Percentiles rank a stretch among this genome's conserved stretches.
These are phyloP conservation scores for Ips nitidus DNA, from an alignment of 1,140 invertebrate species.

Conservation along the genomic window DNA sequence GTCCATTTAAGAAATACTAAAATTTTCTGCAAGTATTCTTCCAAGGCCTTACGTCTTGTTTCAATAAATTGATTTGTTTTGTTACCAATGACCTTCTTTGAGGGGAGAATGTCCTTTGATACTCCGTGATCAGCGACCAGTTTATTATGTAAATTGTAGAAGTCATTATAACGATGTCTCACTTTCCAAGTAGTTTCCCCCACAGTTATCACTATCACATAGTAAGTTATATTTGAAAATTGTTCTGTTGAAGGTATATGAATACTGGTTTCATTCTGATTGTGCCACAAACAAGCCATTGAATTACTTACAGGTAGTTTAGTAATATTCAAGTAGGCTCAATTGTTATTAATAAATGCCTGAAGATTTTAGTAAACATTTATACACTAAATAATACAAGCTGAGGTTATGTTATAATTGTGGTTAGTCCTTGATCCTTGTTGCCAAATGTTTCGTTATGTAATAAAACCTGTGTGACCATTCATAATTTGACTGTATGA, in stretches of 20 bases:
- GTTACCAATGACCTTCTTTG: constrained; percentile 78
- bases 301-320: neutral
- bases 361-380: no score
- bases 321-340: no score
- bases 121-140: constrained; percentile 77
- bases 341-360: no score
- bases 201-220: constrained; percentile 68
- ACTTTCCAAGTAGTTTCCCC: constrained; percentile 77
- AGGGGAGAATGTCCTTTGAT: constrained; percentile 81
- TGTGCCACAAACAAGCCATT: constrained; percentile 66
- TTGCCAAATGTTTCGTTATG: no score
- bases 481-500: no score
- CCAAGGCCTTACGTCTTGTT: constrained; percentile 74
- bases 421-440: neutral
- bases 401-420: constrained; percentile 1
- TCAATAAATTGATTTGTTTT: constrained; percentile 80
- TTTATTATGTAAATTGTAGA: constrained; percentile 82
- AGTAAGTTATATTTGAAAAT: constrained; percentile 64
- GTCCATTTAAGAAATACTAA: constrained; percentile 71
- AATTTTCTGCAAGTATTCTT: constrained; percentile 78
- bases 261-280: constrained; percentile 60
- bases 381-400: no score
- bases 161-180: constrained; percentile 85
- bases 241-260: constrained; percentile 60
- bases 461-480: no score